Base-by-base conservation (phyloP, 2,888 invertebrate species). In the Caradrina kadenii region DNA sequence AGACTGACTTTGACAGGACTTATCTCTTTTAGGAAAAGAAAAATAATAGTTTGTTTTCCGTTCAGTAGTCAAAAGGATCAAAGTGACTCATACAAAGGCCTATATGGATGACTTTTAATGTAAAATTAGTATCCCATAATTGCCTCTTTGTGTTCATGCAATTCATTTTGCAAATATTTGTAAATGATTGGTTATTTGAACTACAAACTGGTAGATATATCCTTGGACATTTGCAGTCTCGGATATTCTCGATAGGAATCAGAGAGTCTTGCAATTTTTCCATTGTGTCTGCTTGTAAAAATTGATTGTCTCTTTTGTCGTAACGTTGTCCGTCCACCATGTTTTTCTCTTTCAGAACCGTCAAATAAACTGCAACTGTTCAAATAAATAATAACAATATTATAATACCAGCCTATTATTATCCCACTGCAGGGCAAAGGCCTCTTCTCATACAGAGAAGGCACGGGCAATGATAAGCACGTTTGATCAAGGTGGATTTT, bases 161-260 rank as follows among this genome's bases (percentile, higher is more conserved):
- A 35, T 80, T 77, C 79, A 87, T 74, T 66, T 69, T 81, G 31
- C 87, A 87, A 0, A 83, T 1, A 45, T 82, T 87, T 0, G 79
- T 84, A 52, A 89, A 93, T 0, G 88, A 88, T 7, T 75, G 86
- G n/a, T 88, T 86, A 59, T 93, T 88, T 0, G 85, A 60, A 0
- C 81, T 92, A 63, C 93, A 93, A 0, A 92, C 81, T 0, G 93
- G 93, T 0, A 91, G 48, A 48, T 93, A 91, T 2, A 92, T 78
- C 31, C 92, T 80, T 0, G 93, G 93, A n/a, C 93, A 93, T 0
- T 73, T 53, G 17, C 91, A 88, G 4, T 83, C 72, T 0, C 49
- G 11, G 0, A 88, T 83, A 0, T n/a, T 2, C 17, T 88, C 87
- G 10, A 90, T 7, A 0, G 31, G 2, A 0, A 56, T 54, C 2